Evolutionary conservation across 2,113 vertebrate species (phyloP).

Genomic region (Ptilonorhynchus violaceus): DNA sequence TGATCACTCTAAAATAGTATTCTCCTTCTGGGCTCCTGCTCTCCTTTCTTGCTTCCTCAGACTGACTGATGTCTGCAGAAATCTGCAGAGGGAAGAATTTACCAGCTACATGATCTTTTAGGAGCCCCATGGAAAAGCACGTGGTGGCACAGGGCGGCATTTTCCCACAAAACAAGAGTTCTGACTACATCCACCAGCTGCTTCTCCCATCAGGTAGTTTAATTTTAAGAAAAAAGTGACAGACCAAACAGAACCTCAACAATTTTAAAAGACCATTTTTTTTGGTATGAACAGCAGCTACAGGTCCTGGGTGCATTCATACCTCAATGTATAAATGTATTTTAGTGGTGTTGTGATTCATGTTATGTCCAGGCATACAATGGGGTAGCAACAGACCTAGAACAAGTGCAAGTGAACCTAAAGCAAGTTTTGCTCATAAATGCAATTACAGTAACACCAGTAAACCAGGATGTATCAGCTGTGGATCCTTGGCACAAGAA

Average conservation of each 20-base stretch:
- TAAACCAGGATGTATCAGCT: background rate
- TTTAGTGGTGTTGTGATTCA: background rate
- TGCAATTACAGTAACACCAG: background rate
- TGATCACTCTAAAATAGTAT: background rate
- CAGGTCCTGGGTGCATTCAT: background rate
- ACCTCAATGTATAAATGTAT: background rate
- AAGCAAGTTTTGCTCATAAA: background rate
- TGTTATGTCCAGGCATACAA: background rate
- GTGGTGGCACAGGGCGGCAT: accelerated
- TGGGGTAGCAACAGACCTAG: background rate
- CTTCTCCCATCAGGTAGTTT: background rate
- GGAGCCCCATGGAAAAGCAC: background rate
- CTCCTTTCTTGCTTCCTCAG: background rate
- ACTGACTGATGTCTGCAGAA: background rate
- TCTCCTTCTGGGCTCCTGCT: background rate
- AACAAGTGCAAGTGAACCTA: background rate
- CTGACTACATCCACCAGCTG: background rate
- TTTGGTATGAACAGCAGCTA: background rate
- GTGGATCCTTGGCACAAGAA: background rate
- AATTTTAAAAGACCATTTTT: background rate
- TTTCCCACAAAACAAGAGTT: background rate
- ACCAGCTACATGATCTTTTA: background rate
- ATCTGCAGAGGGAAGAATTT: background rate
- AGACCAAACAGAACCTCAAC: background rate
- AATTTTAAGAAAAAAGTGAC: background rate